Percentiles rank a stretch among this genome's conserved stretches.
These are phyloP conservation scores for Griposia aprilina DNA, from an alignment of 2,888 invertebrate genomes.

Conservation along the genomic window DNA sequence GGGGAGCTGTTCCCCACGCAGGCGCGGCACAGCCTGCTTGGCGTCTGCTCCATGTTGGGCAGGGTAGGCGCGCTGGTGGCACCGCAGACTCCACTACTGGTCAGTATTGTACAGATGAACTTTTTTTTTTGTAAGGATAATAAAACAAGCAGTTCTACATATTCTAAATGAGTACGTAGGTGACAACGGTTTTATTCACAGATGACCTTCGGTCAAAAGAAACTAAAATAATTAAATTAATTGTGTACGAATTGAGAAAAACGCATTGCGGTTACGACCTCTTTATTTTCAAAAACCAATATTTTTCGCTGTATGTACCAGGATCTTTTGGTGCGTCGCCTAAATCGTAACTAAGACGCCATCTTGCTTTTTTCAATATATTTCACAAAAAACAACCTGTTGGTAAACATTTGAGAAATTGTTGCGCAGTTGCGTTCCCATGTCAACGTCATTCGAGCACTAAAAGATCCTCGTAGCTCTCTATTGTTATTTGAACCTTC, in stretches of 20 bases:
- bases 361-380: neutral
- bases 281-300: neutral
- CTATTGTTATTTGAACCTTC: neutral
- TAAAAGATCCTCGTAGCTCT: neutral
- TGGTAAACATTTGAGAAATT: too few relatives aligned
- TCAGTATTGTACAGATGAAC: conserved; percentile 70
- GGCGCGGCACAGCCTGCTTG: conserved; percentile 91
- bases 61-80: conserved; percentile 92
- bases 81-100: conserved; percentile 92
- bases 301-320: too few relatives aligned
- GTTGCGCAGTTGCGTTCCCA: too few relatives aligned
- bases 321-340: too few relatives aligned
- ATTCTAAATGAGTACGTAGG: neutral
- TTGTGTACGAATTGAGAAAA: neutral
- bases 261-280: neutral
- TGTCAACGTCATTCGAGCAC: neutral
- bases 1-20: conserved; percentile 93
- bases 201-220: neutral
- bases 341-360: neutral
- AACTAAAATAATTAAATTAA: too few relatives aligned
- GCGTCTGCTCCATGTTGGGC: conserved; percentile 92
- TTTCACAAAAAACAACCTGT: too few relatives aligned
- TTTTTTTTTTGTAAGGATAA: neutral
- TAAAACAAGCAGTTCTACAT: neutral
- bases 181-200: neutral